phyloP scores from a whole-genome alignment of 2,888 invertebrate species.

The Philereme transversata region DNA sequence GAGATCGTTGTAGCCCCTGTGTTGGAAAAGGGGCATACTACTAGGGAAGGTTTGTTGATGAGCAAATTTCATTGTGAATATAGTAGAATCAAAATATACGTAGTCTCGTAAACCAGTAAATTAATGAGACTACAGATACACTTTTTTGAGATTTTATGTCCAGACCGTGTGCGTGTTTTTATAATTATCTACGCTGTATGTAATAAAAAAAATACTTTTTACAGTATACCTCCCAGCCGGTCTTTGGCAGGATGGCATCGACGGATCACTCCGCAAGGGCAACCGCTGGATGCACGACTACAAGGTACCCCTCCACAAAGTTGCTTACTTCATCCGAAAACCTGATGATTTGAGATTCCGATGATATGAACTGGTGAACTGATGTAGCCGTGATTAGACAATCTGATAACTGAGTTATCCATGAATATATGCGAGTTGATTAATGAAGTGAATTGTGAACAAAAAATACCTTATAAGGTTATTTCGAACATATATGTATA shows the following conservation, averaged over 20 bases:
- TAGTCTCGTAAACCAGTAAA: not conserved
- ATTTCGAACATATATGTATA: no score
- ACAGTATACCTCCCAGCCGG: slow-evolving; percentile 94
- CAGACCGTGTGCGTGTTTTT: no score
- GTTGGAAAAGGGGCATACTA: slow-evolving; percentile 86
- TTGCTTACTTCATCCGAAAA: slow-evolving; percentile 93
- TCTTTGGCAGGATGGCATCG: slow-evolving; percentile 96
- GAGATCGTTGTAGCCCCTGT: slow-evolving; percentile 96
- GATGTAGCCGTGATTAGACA: not conserved
- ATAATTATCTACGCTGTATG: no score
- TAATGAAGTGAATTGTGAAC: not conserved
- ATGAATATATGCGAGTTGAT: not conserved
- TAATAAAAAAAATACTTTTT: slow-evolving; percentile 29
- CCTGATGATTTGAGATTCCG: slow-evolving; percentile 92
- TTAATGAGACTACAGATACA: no score
- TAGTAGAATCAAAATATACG: no score
- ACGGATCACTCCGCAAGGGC: slow-evolving; percentile 93
- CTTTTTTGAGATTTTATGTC: no score
- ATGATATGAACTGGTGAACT: slow-evolving; percentile 10
- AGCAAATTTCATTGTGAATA: not conserved
- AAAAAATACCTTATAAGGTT: no score
- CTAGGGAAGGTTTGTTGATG: slow-evolving; percentile 85
- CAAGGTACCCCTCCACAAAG: slow-evolving; percentile 89
- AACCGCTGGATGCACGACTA: slow-evolving; percentile 96
- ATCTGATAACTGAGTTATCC: not conserved